Base-by-base conservation (phyloP, 2,888 invertebrate genomes). In the Linnaemya tessellans region DNA sequence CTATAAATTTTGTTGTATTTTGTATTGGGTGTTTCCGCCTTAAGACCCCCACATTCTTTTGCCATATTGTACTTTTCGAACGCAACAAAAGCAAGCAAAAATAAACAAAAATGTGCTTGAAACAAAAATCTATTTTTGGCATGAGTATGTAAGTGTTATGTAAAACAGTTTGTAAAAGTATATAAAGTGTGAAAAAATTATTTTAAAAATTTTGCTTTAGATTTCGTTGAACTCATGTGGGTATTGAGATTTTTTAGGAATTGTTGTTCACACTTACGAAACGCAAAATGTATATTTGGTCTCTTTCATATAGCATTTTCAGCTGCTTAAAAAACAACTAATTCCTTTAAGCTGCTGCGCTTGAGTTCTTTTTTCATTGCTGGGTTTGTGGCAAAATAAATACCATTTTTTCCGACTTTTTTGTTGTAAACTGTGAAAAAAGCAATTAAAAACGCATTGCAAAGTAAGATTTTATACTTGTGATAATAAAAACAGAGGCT, bases 21-120 rank as follows among this genome's bases (percentile, higher is more conserved):
- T 90, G 91, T 91, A 92, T 91, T 91, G 92, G 92, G 92, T 91
- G 92, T 92, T 92, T 92, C 91, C 90, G 90, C 90, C 90, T 90
- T 82, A 89, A 89, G 89, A 89, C 90, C 90, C 91, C 90, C 90
- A 89, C 90, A 89, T 89, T 89, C 84, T 82, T 87, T 64, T 35
- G 38, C 46, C 64, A 68, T 7, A 74, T 70, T 67, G 64, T 49
- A 75, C 30, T 22, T 78, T 74, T 56, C 15, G 1, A 56, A 56
- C 0, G 79, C 84, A 85, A 83, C 38, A 67, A 81, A 49, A 15
- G n/a, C n/a, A 46, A 46, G 15, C 1, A 46, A 49, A 49, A 8
- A 84, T 77, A 54, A 86, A 87, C 87, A 77, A 89, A 88, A 89
- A 89, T 89, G 88, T 88, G 88, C 88, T 88, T 87, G 84, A 87